Conservation (phyloP, 2,797 vertebrate species). For the Sebastes nivosus region DNA sequence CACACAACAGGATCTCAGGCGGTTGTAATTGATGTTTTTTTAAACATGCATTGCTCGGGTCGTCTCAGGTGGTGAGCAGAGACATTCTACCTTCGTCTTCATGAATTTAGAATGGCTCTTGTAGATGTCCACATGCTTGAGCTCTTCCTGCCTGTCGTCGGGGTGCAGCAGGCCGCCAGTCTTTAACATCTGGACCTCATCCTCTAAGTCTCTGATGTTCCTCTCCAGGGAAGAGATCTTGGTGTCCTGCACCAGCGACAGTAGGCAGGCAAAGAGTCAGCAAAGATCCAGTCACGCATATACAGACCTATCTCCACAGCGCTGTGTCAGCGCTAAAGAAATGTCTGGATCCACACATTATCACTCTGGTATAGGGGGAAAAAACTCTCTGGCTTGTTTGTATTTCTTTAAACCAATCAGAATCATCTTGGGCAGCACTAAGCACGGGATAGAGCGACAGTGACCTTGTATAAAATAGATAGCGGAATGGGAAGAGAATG, state of each 20-base stretch:
- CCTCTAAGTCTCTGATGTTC: conserved; percentile 97
- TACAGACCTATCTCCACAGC: neutral
- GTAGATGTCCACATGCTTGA: conserved; percentile 98
- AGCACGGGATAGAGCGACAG: neutral
- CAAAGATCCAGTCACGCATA: neutral
- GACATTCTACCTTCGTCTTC: conserved; percentile 94
- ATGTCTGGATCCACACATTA: neutral
- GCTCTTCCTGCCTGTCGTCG: conserved; percentile 92
- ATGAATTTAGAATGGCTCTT: conserved; percentile 99
- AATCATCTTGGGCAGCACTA: neutral
- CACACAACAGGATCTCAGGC: neutral
- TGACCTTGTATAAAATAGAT: neutral
- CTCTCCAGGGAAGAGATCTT: conserved; percentile 98
- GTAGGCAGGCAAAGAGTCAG: conserved; percentile 43
- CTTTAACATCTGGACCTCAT: conserved; percentile 99
- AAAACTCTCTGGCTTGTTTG: neutral
- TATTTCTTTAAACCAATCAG: neutral
- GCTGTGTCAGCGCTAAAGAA: neutral
- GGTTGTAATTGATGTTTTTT: neutral
- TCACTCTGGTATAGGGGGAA: neutral
- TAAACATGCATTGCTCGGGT: conserved; percentile 32
- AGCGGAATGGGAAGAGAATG: neutral
- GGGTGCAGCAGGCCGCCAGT: conserved; percentile 91
- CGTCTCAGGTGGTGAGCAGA: conserved; percentile 49
- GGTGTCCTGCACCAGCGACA: conserved; percentile 88